A percentile compares a stretch with the other conserved stretches of the same genome.
Evolutionary conservation across 2,113 vertebrate species (phyloP).

Genomic region (Chiloscyllium plagiosum): DNA sequence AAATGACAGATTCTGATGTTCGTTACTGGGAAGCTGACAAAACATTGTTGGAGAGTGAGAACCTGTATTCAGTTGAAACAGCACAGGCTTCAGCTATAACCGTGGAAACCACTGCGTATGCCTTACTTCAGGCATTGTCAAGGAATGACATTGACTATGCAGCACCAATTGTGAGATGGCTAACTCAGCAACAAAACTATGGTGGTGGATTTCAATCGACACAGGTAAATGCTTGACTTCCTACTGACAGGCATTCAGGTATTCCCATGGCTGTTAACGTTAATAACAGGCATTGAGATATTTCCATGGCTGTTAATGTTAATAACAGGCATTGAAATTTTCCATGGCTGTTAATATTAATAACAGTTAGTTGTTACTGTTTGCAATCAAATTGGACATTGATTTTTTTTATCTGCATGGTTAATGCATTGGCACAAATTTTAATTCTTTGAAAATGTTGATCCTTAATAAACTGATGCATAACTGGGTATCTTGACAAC

Average conservation of each 20-base stretch:
- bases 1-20: background rate
- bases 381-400: too few relatives aligned
- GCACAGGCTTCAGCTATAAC: conserved; percentile 50
- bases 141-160: conserved; percentile 62
- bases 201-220: conserved; percentile 77
- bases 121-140: conserved; percentile 62
- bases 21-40: background rate
- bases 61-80: background rate
- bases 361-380: background rate
- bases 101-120: conserved; percentile 83
- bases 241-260: background rate
- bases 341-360: background rate
- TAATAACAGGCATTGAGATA: background rate
- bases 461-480: too few relatives aligned
- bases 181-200: conserved; percentile 78
- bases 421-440: too few relatives aligned
- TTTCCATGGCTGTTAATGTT: background rate
- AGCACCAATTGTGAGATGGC: conserved; percentile 72
- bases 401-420: too few relatives aligned
- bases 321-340: background rate
- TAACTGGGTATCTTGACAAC: too few relatives aligned
- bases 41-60: too few relatives aligned
- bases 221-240: conserved; percentile 59
- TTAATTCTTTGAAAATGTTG: too few relatives aligned
- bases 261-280: background rate